A percentile compares a stretch with the other conserved stretches of the same genome.
Evolutionary conservation across 1,140 invertebrate genomes (phyloP).

Genomic region (Harpegnathos saltator): DNA sequence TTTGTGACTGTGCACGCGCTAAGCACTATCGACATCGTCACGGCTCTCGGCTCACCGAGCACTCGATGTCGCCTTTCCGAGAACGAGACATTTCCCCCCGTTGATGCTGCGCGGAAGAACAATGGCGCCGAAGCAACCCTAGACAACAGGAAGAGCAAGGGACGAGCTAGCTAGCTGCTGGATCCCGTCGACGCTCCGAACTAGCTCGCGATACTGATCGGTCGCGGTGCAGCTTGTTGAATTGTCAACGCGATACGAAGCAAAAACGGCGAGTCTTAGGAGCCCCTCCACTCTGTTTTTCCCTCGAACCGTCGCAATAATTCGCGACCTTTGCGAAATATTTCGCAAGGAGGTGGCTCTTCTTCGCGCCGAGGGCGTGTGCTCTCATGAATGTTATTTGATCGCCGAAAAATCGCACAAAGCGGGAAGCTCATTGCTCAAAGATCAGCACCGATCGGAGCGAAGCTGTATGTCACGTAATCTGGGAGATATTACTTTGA

Average conservation of each 20-base stretch:
- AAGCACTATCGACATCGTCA: conserved; percentile 14
- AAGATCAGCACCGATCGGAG: conserved; percentile 43
- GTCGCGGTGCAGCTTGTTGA: conserved; percentile 19
- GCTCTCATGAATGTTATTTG: neutral
- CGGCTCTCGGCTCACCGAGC: neutral
- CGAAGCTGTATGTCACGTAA: neutral
- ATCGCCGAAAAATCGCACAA: conserved; percentile 11
- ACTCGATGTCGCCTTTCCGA: neutral
- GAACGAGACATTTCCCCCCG: neutral
- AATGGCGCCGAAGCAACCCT: too few relatives aligned
- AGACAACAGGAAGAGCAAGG: too few relatives aligned
- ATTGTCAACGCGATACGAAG: conserved; percentile 25
- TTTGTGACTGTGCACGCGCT: neutral
- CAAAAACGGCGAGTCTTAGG: neutral
- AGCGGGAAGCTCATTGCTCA: neutral
- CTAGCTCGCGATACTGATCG: conserved; percentile 12
- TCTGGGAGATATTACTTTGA: too few relatives aligned
- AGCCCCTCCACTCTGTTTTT: neutral
- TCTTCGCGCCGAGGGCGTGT: neutral
- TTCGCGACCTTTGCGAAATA: conserved; percentile 26
- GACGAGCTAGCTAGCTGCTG: too few relatives aligned
- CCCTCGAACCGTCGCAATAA: conserved; percentile 10
- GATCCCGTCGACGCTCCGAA: neutral
- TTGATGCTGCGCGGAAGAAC: too few relatives aligned
- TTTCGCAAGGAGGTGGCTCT: neutral